phyloP scores from a whole-genome alignment of 2,797 vertebrate species.

The Tarsius wallacei region DNA sequence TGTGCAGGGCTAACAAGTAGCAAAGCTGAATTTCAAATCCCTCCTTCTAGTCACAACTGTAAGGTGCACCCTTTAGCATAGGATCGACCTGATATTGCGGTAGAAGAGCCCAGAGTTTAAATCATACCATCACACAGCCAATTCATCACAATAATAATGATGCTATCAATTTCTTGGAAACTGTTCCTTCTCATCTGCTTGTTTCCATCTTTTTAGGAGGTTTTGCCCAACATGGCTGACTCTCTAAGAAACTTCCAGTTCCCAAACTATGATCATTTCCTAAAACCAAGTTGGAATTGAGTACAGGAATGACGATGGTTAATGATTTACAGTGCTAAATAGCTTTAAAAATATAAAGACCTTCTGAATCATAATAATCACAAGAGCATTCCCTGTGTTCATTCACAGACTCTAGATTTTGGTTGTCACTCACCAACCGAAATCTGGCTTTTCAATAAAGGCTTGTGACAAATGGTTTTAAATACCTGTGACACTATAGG shows the following conservation, averaged over 20 bases:
- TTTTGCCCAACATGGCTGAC: conserved; percentile 10
- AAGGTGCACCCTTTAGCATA: neutral
- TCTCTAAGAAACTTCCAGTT: conserved; percentile 3
- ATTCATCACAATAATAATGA: neutral
- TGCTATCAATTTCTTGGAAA: conserved; percentile 39
- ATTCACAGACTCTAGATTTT: neutral
- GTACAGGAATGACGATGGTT: neutral
- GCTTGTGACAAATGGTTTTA: neutral
- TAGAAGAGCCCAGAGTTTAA: conserved; percentile 1
- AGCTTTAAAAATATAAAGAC: neutral
- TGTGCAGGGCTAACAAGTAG: neutral
- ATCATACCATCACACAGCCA: neutral
- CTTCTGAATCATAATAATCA: neutral
- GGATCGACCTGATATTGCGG: neutral
- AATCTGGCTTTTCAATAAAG: conserved; percentile 1
- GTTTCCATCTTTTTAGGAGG: neutral
- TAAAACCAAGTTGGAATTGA: conserved; percentile 42
- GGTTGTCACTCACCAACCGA: neutral
- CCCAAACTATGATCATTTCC: neutral
- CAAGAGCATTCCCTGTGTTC: neutral
- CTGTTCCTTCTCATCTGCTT: conserved; percentile 29
- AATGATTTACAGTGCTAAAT: conserved; percentile 6
- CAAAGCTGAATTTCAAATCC: neutral
- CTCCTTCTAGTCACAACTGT: neutral
- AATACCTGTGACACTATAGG: neutral